Percentiles rank a stretch among this genome's conserved stretches.
These are phyloP conservation scores for Limnephilus rhombicus DNA, from an alignment of 2,888 invertebrate species.

Conservation along the genomic window DNA sequence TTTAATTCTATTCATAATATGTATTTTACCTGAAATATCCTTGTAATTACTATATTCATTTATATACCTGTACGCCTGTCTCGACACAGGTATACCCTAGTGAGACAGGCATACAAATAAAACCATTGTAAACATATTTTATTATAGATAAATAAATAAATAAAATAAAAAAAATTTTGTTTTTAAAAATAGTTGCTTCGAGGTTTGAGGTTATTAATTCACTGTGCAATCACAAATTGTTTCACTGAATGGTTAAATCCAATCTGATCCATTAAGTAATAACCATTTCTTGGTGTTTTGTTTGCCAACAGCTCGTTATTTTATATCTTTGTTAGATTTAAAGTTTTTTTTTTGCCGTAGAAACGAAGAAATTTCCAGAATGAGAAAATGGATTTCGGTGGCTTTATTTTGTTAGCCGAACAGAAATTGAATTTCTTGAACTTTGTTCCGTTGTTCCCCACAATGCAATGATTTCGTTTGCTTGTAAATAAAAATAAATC, in stretches of 20 bases:
- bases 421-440: not conserved
- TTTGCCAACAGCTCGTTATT: not conserved
- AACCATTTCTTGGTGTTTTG: not conserved
- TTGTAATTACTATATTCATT: no score
- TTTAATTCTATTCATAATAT: no score
- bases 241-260: not conserved
- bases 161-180: no score
- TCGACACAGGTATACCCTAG: no score
- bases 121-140: no score
- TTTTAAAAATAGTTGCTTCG: no score
- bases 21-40: no score
- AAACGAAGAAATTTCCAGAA: not conserved
- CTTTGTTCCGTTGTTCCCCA: not conserved
- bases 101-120: no score
- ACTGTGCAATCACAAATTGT: no score
- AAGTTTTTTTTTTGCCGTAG: not conserved
- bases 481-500: not conserved
- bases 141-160: no score
- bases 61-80: no score
- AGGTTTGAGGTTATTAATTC: no score
- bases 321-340: not conserved
- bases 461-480: slow-evolving; percentile 1
- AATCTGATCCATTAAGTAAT: not conserved
- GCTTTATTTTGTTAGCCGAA: slow-evolving; percentile 1
- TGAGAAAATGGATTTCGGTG: slow-evolving; percentile 1